Conservation (phyloP, 2,888 invertebrate genomes). For the Lasioglossum figueresi region DNA sequence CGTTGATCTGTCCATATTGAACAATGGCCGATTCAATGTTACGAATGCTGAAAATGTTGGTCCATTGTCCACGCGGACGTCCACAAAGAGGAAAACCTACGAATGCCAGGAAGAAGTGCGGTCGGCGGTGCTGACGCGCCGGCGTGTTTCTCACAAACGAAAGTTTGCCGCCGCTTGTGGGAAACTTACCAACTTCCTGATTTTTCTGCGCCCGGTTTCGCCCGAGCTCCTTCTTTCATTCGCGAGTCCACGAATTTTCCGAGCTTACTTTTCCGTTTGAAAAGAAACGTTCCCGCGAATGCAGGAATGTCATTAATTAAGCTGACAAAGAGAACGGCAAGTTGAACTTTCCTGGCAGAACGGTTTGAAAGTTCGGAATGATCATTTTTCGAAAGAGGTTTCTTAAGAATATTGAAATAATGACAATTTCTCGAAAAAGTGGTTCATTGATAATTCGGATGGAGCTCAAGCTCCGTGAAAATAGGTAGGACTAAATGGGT, state of each 20-base stretch:
- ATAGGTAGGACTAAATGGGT: conserved; percentile 59
- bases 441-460: conserved; percentile 59
- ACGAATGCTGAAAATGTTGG: conserved; percentile 70
- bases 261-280: neutral
- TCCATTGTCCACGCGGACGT: conserved; percentile 62
- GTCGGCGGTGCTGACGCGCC: conserved; percentile 21
- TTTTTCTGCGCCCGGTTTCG: conserved; percentile 1
- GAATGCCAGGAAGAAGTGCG: conserved; percentile 64
- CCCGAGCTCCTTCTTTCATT: neutral
- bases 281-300: neutral
- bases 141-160: conserved; percentile 54
- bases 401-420: no score
- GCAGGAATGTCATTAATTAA: conserved; percentile 13
- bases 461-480: conserved; percentile 45
- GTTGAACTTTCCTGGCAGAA: neutral
- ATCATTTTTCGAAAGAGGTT: neutral
- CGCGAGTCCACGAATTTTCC: neutral
- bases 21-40: conserved; percentile 70
- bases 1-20: conserved; percentile 63
- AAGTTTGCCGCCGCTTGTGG: conserved; percentile 44
- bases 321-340: neutral
- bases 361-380: neutral
- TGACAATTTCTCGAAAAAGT: no score
- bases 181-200: conserved; percentile 47
- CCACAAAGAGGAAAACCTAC: conserved; percentile 55